Evolutionary conservation across 1,140 invertebrate genomes (phyloP), one percentile per base, ranked within the genome.

Genomic region (Micrasema longulum): DNA sequence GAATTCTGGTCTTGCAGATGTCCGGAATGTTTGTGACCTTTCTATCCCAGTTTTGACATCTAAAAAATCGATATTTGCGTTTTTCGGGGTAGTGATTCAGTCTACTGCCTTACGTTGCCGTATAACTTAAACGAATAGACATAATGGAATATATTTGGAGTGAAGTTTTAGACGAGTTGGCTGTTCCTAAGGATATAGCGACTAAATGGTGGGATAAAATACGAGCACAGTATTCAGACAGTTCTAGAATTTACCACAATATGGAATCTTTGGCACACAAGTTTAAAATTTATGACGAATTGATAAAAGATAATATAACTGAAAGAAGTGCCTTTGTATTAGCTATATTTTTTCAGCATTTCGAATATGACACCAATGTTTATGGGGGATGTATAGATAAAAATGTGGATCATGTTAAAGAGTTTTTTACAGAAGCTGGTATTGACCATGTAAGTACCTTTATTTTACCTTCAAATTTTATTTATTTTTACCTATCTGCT

Each of bases 341-440:
- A 36, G 73, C 73, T 1, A 75, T 75, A 45, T 75, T 75, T 53
- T 75, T 75, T 65, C 73, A 75, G 45, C 73, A 75, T 68, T 75
- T 55, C 36, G 73, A 75, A 72, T 70, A 75, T 45, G 73, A 72
- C 23, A 72, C 69, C 12, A 69, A 72, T 36, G 70, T 75, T 4
- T 75, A 75, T 57, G 73, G 73, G 6, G 73, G 57, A 12, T 75
- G 69, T 41, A 62, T 66, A 52, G 73, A 75, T 62, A 75, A 75
- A 47, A 75, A 75, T 66, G 73, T 75, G 20, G 48, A 71, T 26
- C 66, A 75, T 52, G 57, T 75, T 0, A 75, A 75, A 52, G 64
- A 67, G 31, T 75, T 75, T 35, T 72, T 75, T 62, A 75, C 69
- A 63, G 73, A 75, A 50, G 69, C 73, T 50, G 73, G 73, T 14